phyloP scores from a whole-genome alignment of 2,113 vertebrate species.

The Aythya baeri region DNA sequence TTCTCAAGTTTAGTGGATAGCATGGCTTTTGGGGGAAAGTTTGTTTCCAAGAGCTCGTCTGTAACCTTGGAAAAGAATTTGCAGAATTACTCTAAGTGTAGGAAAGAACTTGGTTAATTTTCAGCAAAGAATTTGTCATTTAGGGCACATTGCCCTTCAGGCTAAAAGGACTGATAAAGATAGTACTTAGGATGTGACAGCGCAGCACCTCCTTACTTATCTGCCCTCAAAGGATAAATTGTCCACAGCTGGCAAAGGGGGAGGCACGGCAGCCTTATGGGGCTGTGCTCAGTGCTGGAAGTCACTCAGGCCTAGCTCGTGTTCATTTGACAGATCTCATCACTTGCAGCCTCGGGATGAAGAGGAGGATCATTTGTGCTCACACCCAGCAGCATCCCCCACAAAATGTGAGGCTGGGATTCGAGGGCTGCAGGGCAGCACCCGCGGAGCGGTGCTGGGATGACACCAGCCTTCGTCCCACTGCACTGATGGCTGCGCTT shows the following conservation, averaged over 20 bases:
- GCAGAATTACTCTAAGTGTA: neutral
- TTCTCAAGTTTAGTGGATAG: neutral
- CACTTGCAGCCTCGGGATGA: rapidly evolving
- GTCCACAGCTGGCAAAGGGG: too few relatives aligned
- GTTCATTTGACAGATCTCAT: rapidly evolving
- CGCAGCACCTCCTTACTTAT: rapidly evolving
- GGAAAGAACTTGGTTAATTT: neutral
- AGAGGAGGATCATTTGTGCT: neutral
- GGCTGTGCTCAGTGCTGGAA: neutral
- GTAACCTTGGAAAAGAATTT: neutral
- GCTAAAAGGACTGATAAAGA: neutral
- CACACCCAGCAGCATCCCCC: rapidly evolving
- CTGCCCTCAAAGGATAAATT: neutral
- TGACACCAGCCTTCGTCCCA: rapidly evolving
- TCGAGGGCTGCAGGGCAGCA: neutral
- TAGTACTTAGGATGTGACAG: neutral
- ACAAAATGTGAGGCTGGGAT: neutral
- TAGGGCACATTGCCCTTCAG: neutral
- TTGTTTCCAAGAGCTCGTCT: neutral
- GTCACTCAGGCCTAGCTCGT: rapidly evolving
- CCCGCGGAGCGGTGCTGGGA: neutral
- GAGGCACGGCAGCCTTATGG: rapidly evolving
- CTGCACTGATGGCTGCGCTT: neutral
- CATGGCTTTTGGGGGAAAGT: neutral
- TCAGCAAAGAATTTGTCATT: neutral